These are phyloP conservation scores for Ondatra zibethicus DNA, from an alignment of 2,113 vertebrate genomes.

Conservation along the genomic window DNA sequence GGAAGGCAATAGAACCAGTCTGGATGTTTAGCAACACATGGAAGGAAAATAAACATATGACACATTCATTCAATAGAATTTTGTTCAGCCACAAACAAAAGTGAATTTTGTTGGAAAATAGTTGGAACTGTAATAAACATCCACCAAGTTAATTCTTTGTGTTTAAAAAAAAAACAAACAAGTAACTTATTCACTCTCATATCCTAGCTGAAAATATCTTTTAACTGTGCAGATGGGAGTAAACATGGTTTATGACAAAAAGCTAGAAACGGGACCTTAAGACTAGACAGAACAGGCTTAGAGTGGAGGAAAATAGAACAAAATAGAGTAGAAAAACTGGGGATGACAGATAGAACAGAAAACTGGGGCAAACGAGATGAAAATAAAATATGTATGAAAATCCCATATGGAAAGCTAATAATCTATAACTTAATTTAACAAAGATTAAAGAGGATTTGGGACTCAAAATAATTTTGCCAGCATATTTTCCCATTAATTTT, in stretches of 20 bases:
- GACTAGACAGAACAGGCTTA: not conserved
- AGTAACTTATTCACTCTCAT: not conserved
- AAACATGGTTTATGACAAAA: no score
- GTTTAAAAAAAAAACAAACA: not conserved
- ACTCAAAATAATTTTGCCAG: not conserved
- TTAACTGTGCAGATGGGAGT: no score
- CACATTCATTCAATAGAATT: not conserved
- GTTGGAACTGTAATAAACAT: not conserved
- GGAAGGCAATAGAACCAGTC: not conserved
- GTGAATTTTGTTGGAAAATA: not conserved
- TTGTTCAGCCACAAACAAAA: not conserved
- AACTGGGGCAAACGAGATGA: rapidly evolving
- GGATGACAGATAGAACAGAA: no score
- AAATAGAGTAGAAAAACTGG: not conserved
- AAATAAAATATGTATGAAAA: not conserved
- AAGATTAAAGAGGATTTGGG: not conserved
- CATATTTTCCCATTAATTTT: not conserved
- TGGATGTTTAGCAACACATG: not conserved
- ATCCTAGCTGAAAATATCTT: not conserved
- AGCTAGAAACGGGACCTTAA: not conserved
- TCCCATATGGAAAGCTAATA: not conserved
- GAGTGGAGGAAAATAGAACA: not conserved
- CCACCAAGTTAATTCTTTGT: not conserved
- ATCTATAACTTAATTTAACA: not conserved
- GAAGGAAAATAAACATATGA: not conserved